Evolutionary conservation across 2,888 invertebrate species (phyloP), one percentile per base, ranked within the genome.

Genomic region (Malachius bipustulatus): DNA sequence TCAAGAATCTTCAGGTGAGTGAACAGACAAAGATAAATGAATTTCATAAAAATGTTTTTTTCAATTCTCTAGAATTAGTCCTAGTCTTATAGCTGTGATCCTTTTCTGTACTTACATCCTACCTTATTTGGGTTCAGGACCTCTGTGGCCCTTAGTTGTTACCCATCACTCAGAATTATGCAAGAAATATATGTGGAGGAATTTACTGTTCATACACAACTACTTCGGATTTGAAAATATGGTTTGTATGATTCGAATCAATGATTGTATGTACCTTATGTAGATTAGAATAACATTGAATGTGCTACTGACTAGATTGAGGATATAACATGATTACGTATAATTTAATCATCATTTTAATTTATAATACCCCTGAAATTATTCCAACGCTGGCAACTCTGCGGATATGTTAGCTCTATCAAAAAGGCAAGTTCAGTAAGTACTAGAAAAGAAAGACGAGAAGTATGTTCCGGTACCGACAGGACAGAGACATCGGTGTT

Each of bases 151-250:
- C 46, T 57, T 74, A 4, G 74, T 75, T 1, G 67, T 77, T 6
- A 66, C 66, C 1, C 70, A 74, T 47, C 75, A 77, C 52, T 69
- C 77, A 0, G 63, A 70, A 31, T 65, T 76, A 33, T 77, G 77
- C 51, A 74, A 75, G 51, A 61, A 64, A 47, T 65, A 70, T 28
- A 75, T 76, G 75, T 77, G 76, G 77, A 64, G 71, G 47, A 77
- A 76, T 48, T 63, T 77, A 29, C 57, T 77, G 1, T 75, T 75
- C 43, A 71, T 77, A 34, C 77, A 77, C 48, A 77, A 77, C 52
- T 76, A 75, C 50, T 77, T 72, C 51, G 76, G 76, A 14, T 77
- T 77, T 49, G 71, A 73, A 50, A 70, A 76, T 47, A 76, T 77
- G 74, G 73, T 72, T 60, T 48, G 27, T 19, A 31, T 36, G 26